These are phyloP conservation scores for Torymus texanus DNA, from an alignment of 2,888 invertebrate genomes.

Conservation along the genomic window DNA sequence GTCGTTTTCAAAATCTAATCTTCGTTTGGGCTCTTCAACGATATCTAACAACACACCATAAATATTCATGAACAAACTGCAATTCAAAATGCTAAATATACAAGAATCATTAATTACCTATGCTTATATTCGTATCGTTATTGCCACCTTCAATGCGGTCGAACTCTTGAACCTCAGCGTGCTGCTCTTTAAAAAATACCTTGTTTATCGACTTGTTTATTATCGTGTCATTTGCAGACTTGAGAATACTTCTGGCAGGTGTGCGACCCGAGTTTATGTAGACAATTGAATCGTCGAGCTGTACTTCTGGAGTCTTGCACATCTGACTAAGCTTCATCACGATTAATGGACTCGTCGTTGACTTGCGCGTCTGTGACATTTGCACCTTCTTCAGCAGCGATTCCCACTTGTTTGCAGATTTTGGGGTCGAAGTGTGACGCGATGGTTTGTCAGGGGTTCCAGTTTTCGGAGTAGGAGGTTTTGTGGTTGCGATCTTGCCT, in stretches of 20 bases:
- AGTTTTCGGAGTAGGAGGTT: not conserved
- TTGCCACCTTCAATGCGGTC: slow-evolving; percentile 33
- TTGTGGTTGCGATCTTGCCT: no score
- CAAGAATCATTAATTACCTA: not conserved
- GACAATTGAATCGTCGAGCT: slow-evolving; percentile 63
- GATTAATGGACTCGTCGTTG: slow-evolving; percentile 61
- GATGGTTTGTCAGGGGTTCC: not conserved
- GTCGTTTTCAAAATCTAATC: slow-evolving; percentile 61
- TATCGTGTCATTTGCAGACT: slow-evolving; percentile 51
- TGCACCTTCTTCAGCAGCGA: slow-evolving; percentile 57
- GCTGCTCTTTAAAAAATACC: slow-evolving; percentile 68
- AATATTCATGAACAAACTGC: no score
- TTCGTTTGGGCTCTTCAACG: slow-evolving; percentile 30
- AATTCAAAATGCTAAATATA: not conserved
- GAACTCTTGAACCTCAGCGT: slow-evolving; percentile 57
- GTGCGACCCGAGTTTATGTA: slow-evolving; percentile 70
- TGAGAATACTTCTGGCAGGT: slow-evolving; percentile 69
- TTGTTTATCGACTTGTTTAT: slow-evolving; percentile 63
- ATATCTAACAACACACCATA: not conserved
- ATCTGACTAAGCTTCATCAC: slow-evolving; percentile 66
- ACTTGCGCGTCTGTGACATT: slow-evolving; percentile 57
- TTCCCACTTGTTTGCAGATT: slow-evolving; percentile 45
- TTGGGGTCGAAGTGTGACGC: slow-evolving; percentile 37
- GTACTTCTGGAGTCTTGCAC: slow-evolving; percentile 66
- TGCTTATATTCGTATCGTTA: slow-evolving; percentile 51